These are phyloP conservation scores for Eumeta japonica DNA, from an alignment of 1,140 invertebrate species.

Conservation along the genomic window DNA sequence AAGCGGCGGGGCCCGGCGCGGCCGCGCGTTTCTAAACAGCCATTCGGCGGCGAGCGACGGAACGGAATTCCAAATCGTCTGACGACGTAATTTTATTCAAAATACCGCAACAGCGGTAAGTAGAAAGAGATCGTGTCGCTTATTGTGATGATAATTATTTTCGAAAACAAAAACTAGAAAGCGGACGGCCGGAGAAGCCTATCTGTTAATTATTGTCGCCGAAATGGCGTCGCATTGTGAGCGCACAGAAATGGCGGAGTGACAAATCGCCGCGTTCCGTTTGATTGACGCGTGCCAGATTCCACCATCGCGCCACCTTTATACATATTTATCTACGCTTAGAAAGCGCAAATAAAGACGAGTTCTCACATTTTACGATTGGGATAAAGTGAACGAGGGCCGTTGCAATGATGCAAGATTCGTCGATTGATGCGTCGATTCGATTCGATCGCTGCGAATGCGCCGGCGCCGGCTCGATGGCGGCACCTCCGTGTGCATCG, in stretches of 20 bases:
- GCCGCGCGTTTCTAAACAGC: slow-evolving; percentile 20
- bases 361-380: slow-evolving; percentile 39
- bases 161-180: slow-evolving; percentile 56
- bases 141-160: slow-evolving; percentile 58
- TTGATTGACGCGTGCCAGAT: slow-evolving; percentile 56
- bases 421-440: neutral
- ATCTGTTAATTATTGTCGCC: slow-evolving; percentile 56
- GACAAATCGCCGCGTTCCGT: slow-evolving; percentile 48
- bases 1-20: too few species aligned
- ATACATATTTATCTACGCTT: slow-evolving; percentile 49
- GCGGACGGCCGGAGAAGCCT: slow-evolving; percentile 39
- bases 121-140: slow-evolving; percentile 47
- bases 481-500: neutral
- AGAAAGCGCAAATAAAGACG: slow-evolving; percentile 55
- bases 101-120: slow-evolving; percentile 50
- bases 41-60: slow-evolving; percentile 22
- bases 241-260: slow-evolving; percentile 47
- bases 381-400: slow-evolving; percentile 29
- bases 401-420: neutral
- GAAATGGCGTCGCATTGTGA: slow-evolving; percentile 47
- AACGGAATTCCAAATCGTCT: slow-evolving; percentile 36
- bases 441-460: neutral
- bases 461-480: neutral
- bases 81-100: slow-evolving; percentile 47
- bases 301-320: slow-evolving; percentile 36